These are phyloP conservation scores for Dasyurus viverrinus DNA, from an alignment of 2,113 vertebrate genomes.

Conservation along the genomic window DNA sequence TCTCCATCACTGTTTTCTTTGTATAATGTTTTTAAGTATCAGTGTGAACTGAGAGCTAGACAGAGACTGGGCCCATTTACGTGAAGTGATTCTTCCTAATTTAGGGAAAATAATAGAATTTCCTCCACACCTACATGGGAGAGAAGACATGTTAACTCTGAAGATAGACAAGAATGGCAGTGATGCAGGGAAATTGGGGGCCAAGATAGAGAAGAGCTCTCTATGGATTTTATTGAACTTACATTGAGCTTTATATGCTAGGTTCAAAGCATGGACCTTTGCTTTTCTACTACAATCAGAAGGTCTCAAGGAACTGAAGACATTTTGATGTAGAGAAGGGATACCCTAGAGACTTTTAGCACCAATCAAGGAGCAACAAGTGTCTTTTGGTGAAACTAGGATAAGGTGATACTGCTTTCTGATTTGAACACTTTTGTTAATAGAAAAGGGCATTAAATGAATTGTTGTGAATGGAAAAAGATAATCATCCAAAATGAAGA, in stretches of 20 bases:
- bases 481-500: not conserved
- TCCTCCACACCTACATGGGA: not conserved
- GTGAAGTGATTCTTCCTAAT: not conserved
- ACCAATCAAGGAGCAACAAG: not conserved
- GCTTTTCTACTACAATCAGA: not conserved
- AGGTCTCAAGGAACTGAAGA: not conserved
- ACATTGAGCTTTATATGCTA: not conserved
- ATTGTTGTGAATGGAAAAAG: not conserved
- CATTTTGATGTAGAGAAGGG: not conserved
- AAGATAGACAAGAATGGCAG: not conserved
- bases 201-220: not conserved
- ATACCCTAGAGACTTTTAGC: not conserved
- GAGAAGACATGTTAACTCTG: not conserved
- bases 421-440: not conserved
- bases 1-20: no score
- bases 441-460: not conserved
- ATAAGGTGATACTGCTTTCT: not conserved
- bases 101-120: not conserved
- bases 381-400: not conserved
- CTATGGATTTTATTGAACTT: not conserved
- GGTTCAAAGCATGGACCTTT: not conserved
- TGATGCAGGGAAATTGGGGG: not conserved
- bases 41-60: no score
- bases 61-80: not conserved
- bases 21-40: no score